These are phyloP conservation scores for Magallana nippona DNA, from an alignment of 2,888 invertebrate genomes.

Conservation along the genomic window DNA sequence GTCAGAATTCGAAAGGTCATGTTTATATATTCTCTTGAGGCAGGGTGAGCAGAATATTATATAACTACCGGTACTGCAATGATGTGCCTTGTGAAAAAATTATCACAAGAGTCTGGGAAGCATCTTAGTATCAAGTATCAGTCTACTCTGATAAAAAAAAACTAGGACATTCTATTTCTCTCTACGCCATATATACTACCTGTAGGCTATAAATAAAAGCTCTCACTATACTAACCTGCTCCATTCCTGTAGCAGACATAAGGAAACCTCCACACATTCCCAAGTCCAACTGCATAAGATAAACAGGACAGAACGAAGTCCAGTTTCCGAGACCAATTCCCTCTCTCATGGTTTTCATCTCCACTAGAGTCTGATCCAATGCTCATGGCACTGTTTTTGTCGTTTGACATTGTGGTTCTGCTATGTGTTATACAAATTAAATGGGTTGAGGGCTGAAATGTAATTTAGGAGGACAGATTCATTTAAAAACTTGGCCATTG, in stretches of 20 bases:
- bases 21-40: too few relatives aligned
- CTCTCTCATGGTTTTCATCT: constrained; percentile 62
- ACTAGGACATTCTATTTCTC: too few relatives aligned
- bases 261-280: constrained; percentile 68
- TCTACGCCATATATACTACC: too few relatives aligned
- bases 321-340: constrained; percentile 64
- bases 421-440: neutral
- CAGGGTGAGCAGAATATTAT: too few relatives aligned
- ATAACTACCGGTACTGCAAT: too few relatives aligned
- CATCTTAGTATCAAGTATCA: too few relatives aligned
- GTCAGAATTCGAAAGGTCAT: too few relatives aligned
- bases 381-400: constrained; percentile 35
- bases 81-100: too few relatives aligned
- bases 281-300: constrained; percentile 66
- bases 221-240: constrained; percentile 54
- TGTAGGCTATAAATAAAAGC: too few relatives aligned
- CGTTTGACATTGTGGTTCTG: neutral
- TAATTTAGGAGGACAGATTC: neutral
- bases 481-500: neutral
- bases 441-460: neutral
- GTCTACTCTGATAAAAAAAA: too few relatives aligned
- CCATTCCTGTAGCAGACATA: constrained; percentile 68
- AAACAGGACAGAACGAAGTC: constrained; percentile 66
- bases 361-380: constrained; percentile 40
- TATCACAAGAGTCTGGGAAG: too few relatives aligned